phyloP scores from a whole-genome alignment of 1,140 invertebrate species.

The Solen grandis region DNA sequence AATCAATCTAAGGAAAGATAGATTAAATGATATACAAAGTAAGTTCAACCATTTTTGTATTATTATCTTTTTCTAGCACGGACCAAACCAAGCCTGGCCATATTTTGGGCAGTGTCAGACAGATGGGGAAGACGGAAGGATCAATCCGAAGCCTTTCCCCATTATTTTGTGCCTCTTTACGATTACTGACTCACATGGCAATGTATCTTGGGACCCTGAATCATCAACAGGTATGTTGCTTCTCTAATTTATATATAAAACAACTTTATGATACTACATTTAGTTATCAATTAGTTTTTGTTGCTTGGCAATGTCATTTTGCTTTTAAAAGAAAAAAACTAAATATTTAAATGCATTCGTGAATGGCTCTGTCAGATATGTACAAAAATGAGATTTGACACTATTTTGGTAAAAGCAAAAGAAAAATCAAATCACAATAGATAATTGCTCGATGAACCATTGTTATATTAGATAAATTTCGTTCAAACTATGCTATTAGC shows the following conservation, averaged over 20 bases:
- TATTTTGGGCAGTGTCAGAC: conserved; percentile 64
- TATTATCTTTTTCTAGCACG: conserved; percentile 9
- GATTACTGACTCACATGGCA: conserved; percentile 67
- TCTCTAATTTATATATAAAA: neutral
- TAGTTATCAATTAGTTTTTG: neutral
- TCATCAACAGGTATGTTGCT: conserved; percentile 27
- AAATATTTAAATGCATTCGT: neutral
- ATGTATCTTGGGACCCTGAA: conserved; percentile 65
- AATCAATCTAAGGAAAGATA: no score
- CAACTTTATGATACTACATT: neutral
- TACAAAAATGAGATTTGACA: no score
- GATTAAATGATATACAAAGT: no score
- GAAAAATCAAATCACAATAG: no score
- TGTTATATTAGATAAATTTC: neutral
- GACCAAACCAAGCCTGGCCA: conserved; percentile 69
- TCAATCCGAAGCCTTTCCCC: conserved; percentile 63
- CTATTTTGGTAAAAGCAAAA: no score
- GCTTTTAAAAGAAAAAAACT: neutral
- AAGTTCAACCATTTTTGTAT: neutral
- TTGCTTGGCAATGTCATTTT: neutral
- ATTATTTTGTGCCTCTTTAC: conserved; percentile 57
- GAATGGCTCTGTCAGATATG: neutral
- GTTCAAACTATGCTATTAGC: neutral
- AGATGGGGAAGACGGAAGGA: conserved; percentile 35
- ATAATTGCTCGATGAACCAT: no score